Evolutionary conservation across 2,797 vertebrate genomes (phyloP).

Genomic region (Pangasius mekongensis): DNA sequence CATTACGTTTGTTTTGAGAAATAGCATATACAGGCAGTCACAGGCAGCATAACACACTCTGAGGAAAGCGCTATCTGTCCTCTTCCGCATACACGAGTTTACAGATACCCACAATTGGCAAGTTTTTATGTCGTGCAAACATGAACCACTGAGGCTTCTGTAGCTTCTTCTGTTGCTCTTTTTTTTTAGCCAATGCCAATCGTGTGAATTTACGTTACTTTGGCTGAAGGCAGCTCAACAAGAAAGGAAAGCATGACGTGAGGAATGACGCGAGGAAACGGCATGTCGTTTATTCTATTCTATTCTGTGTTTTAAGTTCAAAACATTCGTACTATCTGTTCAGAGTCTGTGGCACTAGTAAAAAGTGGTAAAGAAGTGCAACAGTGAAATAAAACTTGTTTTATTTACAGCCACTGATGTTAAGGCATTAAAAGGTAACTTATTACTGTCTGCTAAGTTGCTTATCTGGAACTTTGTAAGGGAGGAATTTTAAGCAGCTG

Average conservation of each 20-base stretch:
- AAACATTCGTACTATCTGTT: neutral
- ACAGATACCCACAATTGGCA: neutral
- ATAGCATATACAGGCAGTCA: neutral
- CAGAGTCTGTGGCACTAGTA: neutral
- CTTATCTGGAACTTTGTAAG: neutral
- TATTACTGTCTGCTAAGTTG: neutral
- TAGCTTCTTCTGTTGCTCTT: neutral
- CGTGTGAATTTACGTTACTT: neutral
- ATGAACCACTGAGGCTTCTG: neutral
- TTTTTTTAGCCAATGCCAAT: neutral
- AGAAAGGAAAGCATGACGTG: neutral
- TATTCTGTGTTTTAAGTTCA: neutral
- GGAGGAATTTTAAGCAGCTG: neutral
- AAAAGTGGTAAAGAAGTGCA: neutral
- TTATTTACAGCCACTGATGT: neutral
- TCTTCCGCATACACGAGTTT: neutral
- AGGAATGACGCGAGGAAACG: neutral
- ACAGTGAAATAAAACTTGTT: neutral
- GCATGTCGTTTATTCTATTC: neutral
- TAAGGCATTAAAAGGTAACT: neutral
- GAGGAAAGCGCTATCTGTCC: neutral
- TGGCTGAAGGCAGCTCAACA: neutral
- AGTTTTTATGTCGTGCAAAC: neutral
- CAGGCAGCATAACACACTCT: neutral
- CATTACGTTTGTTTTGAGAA: neutral